These are phyloP conservation scores for Porphyrio hochstetteri DNA, from an alignment of 2,113 vertebrate genomes.

Conservation along the genomic window DNA sequence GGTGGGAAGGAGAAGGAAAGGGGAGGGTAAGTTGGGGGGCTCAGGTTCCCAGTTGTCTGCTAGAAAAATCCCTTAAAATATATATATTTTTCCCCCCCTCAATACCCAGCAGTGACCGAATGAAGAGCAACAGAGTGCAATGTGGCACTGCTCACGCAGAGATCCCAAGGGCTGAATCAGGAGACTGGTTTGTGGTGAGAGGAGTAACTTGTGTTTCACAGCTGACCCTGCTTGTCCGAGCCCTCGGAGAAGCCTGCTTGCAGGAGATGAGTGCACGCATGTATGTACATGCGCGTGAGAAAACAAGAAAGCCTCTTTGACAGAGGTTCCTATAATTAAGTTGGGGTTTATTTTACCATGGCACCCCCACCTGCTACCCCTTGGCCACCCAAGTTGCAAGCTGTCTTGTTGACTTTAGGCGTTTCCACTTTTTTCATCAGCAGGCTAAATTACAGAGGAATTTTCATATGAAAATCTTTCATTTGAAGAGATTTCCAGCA, in stretches of 20 bases:
- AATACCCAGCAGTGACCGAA: neutral
- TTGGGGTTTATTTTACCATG: neutral
- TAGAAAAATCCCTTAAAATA: neutral
- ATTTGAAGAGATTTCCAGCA: slow-evolving; percentile 6
- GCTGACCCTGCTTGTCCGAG: neutral
- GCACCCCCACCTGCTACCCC: slow-evolving; percentile 31
- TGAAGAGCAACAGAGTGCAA: neutral
- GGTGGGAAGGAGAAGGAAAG: too few relatives aligned
- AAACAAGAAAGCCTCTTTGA: neutral
- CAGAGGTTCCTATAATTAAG: slow-evolving; percentile 18
- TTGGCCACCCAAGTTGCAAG: slow-evolving; percentile 29
- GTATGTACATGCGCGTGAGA: neutral
- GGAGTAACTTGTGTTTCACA: neutral
- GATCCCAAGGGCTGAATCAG: slow-evolving; percentile 13
- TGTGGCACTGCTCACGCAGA: neutral
- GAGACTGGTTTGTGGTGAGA: neutral
- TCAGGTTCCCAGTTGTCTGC: neutral
- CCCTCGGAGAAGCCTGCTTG: neutral
- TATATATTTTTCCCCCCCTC: too few relatives aligned
- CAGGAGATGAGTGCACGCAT: neutral
- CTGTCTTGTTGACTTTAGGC: neutral
- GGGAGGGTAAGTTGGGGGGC: neutral
- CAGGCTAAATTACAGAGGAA: neutral
- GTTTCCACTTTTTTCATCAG: neutral
- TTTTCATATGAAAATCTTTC: neutral